These are phyloP conservation scores for Lethrus apterus DNA, from an alignment of 1,140 invertebrate genomes.

Conservation along the genomic window DNA sequence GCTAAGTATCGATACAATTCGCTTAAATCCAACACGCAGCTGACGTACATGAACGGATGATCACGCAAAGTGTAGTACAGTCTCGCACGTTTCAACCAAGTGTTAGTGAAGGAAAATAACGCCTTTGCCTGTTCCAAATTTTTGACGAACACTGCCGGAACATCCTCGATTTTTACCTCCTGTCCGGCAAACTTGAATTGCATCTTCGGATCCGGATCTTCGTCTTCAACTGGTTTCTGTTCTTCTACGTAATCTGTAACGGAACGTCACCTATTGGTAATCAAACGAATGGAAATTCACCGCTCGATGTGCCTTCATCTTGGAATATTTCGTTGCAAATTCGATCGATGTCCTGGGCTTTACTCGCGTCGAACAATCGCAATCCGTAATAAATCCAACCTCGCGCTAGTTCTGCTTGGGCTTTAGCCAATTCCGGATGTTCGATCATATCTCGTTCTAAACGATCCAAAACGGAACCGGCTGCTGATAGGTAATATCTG, in stretches of 20 bases:
- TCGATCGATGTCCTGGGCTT: slow-evolving; percentile 19
- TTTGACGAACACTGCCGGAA: slow-evolving; percentile 24
- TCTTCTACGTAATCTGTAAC: slow-evolving; percentile 8
- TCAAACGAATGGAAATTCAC: neutral
- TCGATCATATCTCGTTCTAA: slow-evolving; percentile 22
- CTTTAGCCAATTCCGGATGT: slow-evolving; percentile 24
- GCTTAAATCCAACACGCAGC: slow-evolving; percentile 60
- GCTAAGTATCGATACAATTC: slow-evolving; percentile 59
- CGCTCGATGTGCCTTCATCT: slow-evolving; percentile 2
- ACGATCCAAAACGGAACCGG: slow-evolving; percentile 29
- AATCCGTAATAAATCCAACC: slow-evolving; percentile 33
- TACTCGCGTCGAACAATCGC: slow-evolving; percentile 28
- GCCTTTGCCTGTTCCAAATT: slow-evolving; percentile 47
- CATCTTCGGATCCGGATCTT: slow-evolving; percentile 5
- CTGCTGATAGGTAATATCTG: slow-evolving; percentile 31
- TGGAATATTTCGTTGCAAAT: slow-evolving; percentile 19
- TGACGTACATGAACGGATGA: slow-evolving; percentile 60
- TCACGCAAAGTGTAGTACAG: slow-evolving; percentile 61
- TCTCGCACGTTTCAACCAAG: slow-evolving; percentile 57
- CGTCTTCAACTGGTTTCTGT: slow-evolving; percentile 5
- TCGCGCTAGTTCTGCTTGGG: slow-evolving; percentile 31
- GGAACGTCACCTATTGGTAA: neutral
- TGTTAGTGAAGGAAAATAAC: slow-evolving; percentile 57
- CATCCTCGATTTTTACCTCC: slow-evolving; percentile 18
- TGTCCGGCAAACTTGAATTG: slow-evolving; percentile 21